phyloP scores from a whole-genome alignment of 2,797 vertebrate species.

The Ctenopoma multispine region DNA sequence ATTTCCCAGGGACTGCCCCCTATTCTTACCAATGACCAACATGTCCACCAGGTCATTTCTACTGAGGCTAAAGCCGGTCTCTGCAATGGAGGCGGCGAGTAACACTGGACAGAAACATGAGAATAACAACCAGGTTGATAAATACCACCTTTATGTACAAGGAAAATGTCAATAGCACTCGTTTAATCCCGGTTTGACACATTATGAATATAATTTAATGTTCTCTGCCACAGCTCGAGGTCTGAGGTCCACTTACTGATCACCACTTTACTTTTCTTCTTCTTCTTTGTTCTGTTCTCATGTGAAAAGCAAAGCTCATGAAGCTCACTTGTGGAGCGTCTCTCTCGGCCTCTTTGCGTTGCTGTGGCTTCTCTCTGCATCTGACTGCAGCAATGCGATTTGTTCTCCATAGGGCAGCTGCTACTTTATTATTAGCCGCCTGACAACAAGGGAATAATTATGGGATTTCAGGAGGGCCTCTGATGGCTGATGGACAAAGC shows the following conservation, averaged over 20 bases:
- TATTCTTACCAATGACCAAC: too few species aligned
- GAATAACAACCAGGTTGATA: neutral
- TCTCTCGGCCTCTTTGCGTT: neutral
- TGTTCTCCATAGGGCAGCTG: constrained; percentile 28
- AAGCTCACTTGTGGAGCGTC: constrained; percentile 6
- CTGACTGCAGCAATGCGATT: constrained; percentile 38
- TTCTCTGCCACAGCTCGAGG: neutral
- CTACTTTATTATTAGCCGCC: constrained; percentile 60
- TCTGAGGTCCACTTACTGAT: neutral
- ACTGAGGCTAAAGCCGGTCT: neutral
- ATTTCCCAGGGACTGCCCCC: too few species aligned
- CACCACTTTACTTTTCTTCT: neutral
- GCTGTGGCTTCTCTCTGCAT: constrained; percentile 16
- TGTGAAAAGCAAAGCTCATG: constrained; percentile 6
- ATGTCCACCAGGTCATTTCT: too few species aligned
- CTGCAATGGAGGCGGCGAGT: neutral
- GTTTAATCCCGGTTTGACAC: neutral
- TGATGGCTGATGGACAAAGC: constrained; percentile 59
- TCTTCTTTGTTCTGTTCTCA: neutral
- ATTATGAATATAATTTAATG: neutral
- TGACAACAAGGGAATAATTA: constrained; percentile 65
- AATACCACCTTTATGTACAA: neutral
- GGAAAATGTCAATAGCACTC: neutral
- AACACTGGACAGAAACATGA: neutral
- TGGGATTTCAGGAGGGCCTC: constrained; percentile 56